Conservation (phyloP, 37 sponge, comb jelly and placozoan species). For the Aphrocallistes beatrix region DNA sequence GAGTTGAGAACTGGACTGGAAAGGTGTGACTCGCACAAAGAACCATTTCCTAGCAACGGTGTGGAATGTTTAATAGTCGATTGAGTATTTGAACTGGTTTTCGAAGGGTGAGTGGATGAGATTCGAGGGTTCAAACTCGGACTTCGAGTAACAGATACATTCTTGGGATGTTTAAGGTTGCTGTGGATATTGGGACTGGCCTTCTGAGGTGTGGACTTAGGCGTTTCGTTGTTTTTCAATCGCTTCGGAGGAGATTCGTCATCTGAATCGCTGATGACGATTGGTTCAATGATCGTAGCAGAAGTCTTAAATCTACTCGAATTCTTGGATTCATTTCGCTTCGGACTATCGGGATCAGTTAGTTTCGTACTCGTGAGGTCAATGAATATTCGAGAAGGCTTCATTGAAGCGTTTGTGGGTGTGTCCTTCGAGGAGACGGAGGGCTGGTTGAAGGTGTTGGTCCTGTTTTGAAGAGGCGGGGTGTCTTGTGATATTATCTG, state of each 20-base stretch:
- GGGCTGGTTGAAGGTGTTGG: not conserved
- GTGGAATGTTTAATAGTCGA: no score
- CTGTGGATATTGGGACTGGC: not conserved
- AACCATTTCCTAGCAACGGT: no score
- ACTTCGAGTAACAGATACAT: no score
- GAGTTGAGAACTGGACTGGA: no score
- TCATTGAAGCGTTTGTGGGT: not conserved
- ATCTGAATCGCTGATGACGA: constrained; percentile 6
- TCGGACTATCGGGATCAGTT: not conserved
- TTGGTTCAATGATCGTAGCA: not conserved
- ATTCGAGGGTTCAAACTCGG: no score
- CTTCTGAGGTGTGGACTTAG: not conserved
- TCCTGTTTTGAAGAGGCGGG: not conserved
- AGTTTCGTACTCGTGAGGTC: not conserved
- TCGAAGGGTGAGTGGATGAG: no score
- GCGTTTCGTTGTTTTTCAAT: not conserved
- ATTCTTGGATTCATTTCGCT: not conserved
- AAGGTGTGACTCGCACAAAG: no score
- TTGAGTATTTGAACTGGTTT: no score
- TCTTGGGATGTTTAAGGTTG: no score
- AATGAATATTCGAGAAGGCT: no score
- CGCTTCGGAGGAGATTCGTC: constrained; percentile 17
- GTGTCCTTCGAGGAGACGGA: not conserved
- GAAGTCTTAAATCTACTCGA: no score
- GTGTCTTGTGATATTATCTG: not conserved